Base-by-base conservation (phyloP, 2,113 vertebrate genomes). In the Carassius gibelio region DNA sequence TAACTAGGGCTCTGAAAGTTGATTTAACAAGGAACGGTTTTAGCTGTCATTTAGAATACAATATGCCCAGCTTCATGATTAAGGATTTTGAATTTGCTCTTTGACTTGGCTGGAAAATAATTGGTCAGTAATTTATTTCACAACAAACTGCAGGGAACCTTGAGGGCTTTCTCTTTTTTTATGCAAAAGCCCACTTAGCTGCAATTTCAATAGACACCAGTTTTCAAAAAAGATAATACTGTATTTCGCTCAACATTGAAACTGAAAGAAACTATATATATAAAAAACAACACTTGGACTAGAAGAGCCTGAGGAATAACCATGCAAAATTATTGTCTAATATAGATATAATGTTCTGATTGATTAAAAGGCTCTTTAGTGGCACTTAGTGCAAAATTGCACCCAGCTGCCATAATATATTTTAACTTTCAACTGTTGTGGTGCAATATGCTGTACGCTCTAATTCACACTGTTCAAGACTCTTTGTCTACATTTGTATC, bases 1-100 rank as follows among this genome's bases (percentile, higher is more conserved):
- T 86, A 34, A 62, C n/a, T 34, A 84, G 61, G 42, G 66, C 82
- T 75, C 69, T 81, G 62, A 69, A 68, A 86, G 52, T 75, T 86
- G 68, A 81, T 86, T 82, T 82, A 64, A 66, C 80, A 71, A 83
- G 62, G 30, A 66, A 84, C 34, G 36, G 69, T 50, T 81, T 81
- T 83, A 82, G 38, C 14, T 77, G 59, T 26, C 13, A 26, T 81
- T 81, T 75, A 50, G 36, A 71, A 42, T 23, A 45, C 71, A 83
- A 38, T 59, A 61, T 81, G 69, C 66, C 21, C 23, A 48, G n/a
- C 15, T 45, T 55, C 34, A 72, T 68, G 21, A 1, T 80, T 42
- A 64, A 68, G 52, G 86, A 26, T 48, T 84, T 84, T 19, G 59
- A 17, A 72, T 61, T 72, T 78, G 9, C 14, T 59, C 48, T 84